Conservation (phyloP, 2,888 invertebrate species). For the Pristionchus arcanus region DNA sequence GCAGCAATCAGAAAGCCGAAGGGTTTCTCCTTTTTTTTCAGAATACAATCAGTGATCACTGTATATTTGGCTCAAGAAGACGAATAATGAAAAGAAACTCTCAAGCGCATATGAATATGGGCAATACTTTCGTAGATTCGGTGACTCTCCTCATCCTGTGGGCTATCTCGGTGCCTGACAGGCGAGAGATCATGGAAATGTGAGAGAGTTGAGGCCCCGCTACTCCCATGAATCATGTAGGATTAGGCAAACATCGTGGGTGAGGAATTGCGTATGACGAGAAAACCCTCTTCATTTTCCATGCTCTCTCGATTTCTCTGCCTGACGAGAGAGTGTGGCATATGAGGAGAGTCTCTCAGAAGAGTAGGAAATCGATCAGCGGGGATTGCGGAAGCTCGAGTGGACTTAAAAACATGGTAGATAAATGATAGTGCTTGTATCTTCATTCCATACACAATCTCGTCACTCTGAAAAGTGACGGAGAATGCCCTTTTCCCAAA, state of each 20-base stretch:
- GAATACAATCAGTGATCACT: no score
- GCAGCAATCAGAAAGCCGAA: no score
- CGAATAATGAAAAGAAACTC: no score
- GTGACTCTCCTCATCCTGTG: background rate
- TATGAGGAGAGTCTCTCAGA: background rate
- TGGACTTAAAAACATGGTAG: background rate
- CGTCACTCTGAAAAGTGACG: no score
- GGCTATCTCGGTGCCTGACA: no score
- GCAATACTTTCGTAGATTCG: background rate
- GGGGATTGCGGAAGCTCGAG: background rate
- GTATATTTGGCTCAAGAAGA: no score
- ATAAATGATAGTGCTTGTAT: background rate
- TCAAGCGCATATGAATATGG: background rate
- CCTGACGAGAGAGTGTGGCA: background rate
- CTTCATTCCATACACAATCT: no score
- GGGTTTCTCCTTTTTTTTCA: no score
- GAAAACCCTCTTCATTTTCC: background rate
- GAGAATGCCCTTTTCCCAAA: no score
- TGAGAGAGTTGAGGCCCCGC: background rate
- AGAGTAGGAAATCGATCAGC: background rate
- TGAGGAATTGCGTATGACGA: background rate
- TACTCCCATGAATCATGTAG: slow-evolving; percentile 10
- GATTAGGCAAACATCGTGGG: slow-evolving; percentile 25
- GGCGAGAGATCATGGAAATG: no score
- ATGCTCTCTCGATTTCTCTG: background rate